These are phyloP conservation scores for Drosophila saltans DNA, from an alignment of 1,140 invertebrate species.

Conservation along the genomic window DNA sequence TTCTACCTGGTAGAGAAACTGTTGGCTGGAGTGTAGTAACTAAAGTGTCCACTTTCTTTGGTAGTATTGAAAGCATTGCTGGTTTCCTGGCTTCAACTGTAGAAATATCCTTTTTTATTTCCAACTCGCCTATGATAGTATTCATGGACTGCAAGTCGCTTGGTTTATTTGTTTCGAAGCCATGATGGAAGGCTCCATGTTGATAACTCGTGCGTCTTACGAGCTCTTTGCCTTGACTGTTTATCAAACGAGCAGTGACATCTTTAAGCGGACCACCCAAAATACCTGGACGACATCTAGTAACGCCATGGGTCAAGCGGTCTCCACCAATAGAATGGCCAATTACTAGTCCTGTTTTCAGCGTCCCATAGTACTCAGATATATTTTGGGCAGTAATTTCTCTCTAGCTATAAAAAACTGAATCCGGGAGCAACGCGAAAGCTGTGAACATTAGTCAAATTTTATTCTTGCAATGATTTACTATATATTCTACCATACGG, in stretches of 20 bases:
- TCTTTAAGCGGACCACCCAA: slow-evolving; percentile 91
- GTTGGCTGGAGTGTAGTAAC: too few species aligned
- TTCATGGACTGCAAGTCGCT: background rate
- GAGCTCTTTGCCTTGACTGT: slow-evolving; percentile 43
- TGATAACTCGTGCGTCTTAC: slow-evolving; percentile 49
- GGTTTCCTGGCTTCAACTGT: background rate
- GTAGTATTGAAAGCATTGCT: background rate
- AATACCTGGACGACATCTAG: slow-evolving; percentile 86
- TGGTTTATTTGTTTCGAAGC: slow-evolving; percentile 12
- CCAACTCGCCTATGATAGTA: slow-evolving; percentile 47
- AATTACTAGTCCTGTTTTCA: slow-evolving; percentile 94
- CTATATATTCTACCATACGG: slow-evolving; percentile 87
- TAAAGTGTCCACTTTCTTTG: background rate
- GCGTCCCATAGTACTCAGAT: slow-evolving; percentile 96
- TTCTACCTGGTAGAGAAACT: too few species aligned
- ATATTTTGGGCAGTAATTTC: slow-evolving; percentile 92
- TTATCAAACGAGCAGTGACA: slow-evolving; percentile 86
- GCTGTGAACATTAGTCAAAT: slow-evolving; percentile 92
- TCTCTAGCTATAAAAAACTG: slow-evolving; percentile 91
- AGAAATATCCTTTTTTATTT: slow-evolving; percentile 47
- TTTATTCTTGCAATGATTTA: slow-evolving; percentile 81
- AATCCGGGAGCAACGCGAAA: slow-evolving; percentile 91
- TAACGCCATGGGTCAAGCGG: background rate
- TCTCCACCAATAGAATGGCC: slow-evolving; percentile 90
- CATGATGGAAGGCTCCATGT: slow-evolving; percentile 33